Base-by-base conservation (phyloP, 2,888 invertebrate species). In the Dicycla oo region DNA sequence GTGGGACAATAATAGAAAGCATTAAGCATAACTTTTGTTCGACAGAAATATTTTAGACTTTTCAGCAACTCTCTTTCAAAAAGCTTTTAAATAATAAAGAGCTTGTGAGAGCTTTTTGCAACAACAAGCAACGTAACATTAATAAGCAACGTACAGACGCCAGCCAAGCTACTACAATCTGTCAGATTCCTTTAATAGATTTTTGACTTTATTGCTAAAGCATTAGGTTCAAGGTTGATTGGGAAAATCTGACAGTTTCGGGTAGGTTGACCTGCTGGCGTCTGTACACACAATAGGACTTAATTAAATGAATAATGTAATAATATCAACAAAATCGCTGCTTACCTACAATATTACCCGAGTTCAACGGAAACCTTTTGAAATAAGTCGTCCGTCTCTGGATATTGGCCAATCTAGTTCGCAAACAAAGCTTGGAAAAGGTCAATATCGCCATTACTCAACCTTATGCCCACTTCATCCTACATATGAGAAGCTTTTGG, bases 361-460 rank as follows among this genome's bases (percentile, higher is more conserved):
- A 61, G n/a, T 38, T 73, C 38, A 73, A 72, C 20, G 56, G 45
- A 67, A 75, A 73, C 69, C 75, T 72, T 80, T 78, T 72, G 69
- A 63, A 75, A 73, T 65, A 65, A 67, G 66, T 70, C 51, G 30
- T 8, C 23, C 20, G 67, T 71, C 81, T 61, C 63, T 73, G 64
- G 77, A 73, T 53, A 60, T 43, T 75, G 45, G 54, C 75, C 81
- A 57, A 75, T 60, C 68, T 45, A 62, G 65, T 26, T 38, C 56
- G 58, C 69, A 81, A 85, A 85, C 82, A 86, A 79, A 69, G 77
- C 77, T 45, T 11, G 13, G 34, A 34, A 58, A 83, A 84, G 86
- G 84, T 85, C 84, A 86, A 86, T 80, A 84, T 56, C 71, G 61
- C 78, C 26, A 78, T 86, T 78, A 86, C 71, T 84, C 75, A 76